Evolutionary conservation across 2,888 invertebrate species (phyloP), one percentile per base, ranked within the genome.

Genomic region (Melanargia galathea): DNA sequence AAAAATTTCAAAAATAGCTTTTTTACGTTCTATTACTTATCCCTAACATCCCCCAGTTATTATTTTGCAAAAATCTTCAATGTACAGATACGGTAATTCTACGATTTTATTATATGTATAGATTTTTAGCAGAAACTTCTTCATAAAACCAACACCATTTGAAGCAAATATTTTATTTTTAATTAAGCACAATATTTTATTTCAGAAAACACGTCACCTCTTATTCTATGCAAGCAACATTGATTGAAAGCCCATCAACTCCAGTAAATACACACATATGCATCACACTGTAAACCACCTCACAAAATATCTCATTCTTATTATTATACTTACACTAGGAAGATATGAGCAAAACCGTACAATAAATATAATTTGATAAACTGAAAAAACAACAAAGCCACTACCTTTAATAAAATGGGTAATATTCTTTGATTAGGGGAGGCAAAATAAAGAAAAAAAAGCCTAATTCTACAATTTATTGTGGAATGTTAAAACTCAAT

Each of bases 401-500:
- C 18, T 43, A 43, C 40, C 40, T 18, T 30, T 2, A 30, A 7
- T 40, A 2, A 18, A 43, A 8, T 43, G 8, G 16, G 43, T 18
- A 40, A 38, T 16, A 7, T 16, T 2, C 7, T 43, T 43, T 16
- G 8, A 46, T 13, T 22, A 24, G 55, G 57, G 52, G 48, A 55
- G 8, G 30, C 30, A 30, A 67, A 71, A 70, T 61, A 66, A 69
- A 66, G 65, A 71, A 68, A 65, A 68, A 64, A 64, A 62, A 69
- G 59, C 70, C 74, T 75, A 74, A 61, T 70, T 76, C 77, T 79
- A 78, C 66, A 71, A 64, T 80, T 78, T 77, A 77, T 75, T 66
- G 64, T 73, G 84, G 84, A 84, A 84, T 84, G 84, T 85, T 79
- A 91, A 80, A 90, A 91, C 70, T 91, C 89, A 72, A 90, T 90